These are phyloP conservation scores for Spodoptera exigua DNA, from an alignment of 2,888 invertebrate species.

Conservation along the genomic window DNA sequence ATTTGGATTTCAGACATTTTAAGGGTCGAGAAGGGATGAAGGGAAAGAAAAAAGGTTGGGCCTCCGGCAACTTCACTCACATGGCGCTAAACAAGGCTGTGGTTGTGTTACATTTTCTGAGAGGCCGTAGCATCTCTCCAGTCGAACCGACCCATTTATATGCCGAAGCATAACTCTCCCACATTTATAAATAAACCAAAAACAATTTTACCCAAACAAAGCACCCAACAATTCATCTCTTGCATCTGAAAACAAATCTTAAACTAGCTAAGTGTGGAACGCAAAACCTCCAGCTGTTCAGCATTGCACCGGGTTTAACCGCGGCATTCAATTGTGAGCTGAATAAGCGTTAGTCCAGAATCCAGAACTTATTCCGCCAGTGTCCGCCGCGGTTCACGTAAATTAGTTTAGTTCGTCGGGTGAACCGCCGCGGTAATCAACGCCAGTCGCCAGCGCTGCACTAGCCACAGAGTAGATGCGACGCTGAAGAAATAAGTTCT, in stretches of 20 bases:
- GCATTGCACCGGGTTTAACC: slow-evolving; percentile 51
- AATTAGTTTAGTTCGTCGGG: slow-evolving; percentile 79
- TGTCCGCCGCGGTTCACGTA: slow-evolving; percentile 69
- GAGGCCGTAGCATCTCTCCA: too few species aligned
- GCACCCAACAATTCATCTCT: not conserved
- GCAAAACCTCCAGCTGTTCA: slow-evolving; percentile 35
- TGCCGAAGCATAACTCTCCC: too few species aligned
- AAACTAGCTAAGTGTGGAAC: slow-evolving; percentile 10
- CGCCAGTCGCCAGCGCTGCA: slow-evolving; percentile 61
- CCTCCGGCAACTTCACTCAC: too few species aligned
- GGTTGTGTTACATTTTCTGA: too few species aligned
- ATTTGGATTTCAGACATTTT: too few species aligned
- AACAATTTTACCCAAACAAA: slow-evolving; percentile 2
- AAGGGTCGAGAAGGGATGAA: too few species aligned
- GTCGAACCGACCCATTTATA: too few species aligned
- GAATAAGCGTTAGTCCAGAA: slow-evolving; percentile 63
- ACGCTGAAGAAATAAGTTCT: not conserved
- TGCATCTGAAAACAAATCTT: slow-evolving; percentile 1
- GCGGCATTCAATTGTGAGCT: slow-evolving; percentile 68
- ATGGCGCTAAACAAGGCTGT: too few species aligned
- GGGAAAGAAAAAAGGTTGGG: too few species aligned
- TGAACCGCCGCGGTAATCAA: slow-evolving; percentile 70
- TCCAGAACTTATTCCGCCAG: slow-evolving; percentile 62
- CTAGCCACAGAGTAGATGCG: slow-evolving; percentile 31
- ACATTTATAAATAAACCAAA: too few species aligned